phyloP scores from a whole-genome alignment of 1,140 invertebrate species.

The Euwallacea similis region DNA sequence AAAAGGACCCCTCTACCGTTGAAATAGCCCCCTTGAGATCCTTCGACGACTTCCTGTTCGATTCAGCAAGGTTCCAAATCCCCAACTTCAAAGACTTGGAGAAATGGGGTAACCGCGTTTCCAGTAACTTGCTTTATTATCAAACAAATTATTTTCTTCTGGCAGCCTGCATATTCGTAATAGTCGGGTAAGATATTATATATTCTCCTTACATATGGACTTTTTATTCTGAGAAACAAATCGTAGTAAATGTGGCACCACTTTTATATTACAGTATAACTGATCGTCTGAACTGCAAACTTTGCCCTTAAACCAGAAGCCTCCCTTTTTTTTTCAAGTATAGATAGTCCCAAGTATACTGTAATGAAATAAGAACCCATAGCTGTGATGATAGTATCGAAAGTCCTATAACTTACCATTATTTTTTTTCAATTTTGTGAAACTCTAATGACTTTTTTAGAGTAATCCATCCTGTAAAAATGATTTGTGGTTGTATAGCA shows the following conservation, averaged over 20 bases:
- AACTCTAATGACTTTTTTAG: slow-evolving; percentile 53
- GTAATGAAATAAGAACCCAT: too few relatives aligned
- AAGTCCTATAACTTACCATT: too few relatives aligned
- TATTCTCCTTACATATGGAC: slow-evolving; percentile 9
- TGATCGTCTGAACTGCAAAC: neutral
- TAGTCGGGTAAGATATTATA: slow-evolving; percentile 65
- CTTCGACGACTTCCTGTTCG: slow-evolving; percentile 76
- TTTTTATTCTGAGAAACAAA: neutral
- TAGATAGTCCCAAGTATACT: too few relatives aligned
- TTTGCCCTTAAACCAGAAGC: too few relatives aligned
- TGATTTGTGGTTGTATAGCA: slow-evolving; percentile 68
- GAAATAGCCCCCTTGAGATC: slow-evolving; percentile 72
- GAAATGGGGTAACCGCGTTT: slow-evolving; percentile 81
- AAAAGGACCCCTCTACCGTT: slow-evolving; percentile 42
- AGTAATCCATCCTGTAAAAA: slow-evolving; percentile 72
- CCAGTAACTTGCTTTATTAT: slow-evolving; percentile 84
- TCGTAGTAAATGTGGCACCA: neutral
- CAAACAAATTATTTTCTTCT: slow-evolving; percentile 85
- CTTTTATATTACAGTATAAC: neutral
- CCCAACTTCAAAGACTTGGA: slow-evolving; percentile 78
- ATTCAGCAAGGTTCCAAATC: slow-evolving; percentile 77
- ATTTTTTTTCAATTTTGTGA: neutral
- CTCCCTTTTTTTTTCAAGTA: too few relatives aligned
- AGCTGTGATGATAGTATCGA: too few relatives aligned
- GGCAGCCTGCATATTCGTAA: slow-evolving; percentile 67